phyloP scores from a whole-genome alignment of 2,113 vertebrate species.

The Apistogramma diplotaenia region DNA sequence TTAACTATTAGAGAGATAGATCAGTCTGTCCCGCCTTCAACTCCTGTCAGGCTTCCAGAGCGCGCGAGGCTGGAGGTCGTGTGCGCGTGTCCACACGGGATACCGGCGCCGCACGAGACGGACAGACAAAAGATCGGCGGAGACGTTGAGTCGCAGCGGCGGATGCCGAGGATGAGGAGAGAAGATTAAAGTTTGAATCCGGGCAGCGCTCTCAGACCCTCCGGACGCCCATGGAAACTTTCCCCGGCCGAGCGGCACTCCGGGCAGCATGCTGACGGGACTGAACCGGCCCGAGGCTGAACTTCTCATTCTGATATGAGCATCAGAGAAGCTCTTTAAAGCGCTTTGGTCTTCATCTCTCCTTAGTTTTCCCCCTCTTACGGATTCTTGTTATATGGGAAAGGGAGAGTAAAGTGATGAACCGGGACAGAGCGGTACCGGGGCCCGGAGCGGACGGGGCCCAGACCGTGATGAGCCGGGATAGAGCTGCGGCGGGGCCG shows the following conservation, averaged over 20 bases:
- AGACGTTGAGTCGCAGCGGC: neutral
- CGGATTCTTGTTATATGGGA: conserved; percentile 53
- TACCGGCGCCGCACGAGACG: neutral
- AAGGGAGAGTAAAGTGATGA: conserved; percentile 76
- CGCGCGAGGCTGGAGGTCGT: conserved; percentile 38
- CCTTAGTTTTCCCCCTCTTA: neutral
- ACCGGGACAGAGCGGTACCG: conserved; percentile 79
- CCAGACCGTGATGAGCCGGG: conserved; percentile 79
- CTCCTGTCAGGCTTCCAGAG: conserved; percentile 53
- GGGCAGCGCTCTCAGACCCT: neutral
- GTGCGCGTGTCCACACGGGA: conserved; percentile 12
- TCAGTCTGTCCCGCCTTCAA: conserved; percentile 59
- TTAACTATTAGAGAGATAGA: conserved; percentile 30
- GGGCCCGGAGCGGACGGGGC: conserved; percentile 57
- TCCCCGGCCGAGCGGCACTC: neutral
- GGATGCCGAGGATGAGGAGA: conserved; percentile 19
- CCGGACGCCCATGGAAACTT: conserved; percentile 28
- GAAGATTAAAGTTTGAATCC: conserved; percentile 4
- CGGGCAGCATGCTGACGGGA: conserved; percentile 23
- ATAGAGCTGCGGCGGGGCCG: conserved; percentile 69
- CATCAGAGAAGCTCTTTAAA: neutral
- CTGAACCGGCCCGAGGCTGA: neutral
- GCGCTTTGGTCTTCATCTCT: neutral
- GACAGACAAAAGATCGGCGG: neutral
- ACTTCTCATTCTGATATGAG: neutral